A percentile compares a stretch with the other conserved stretches of the same genome.
These are phyloP conservation scores for Acanthiza pusilla DNA, from an alignment of 2,797 vertebrate species.

Conservation along the genomic window DNA sequence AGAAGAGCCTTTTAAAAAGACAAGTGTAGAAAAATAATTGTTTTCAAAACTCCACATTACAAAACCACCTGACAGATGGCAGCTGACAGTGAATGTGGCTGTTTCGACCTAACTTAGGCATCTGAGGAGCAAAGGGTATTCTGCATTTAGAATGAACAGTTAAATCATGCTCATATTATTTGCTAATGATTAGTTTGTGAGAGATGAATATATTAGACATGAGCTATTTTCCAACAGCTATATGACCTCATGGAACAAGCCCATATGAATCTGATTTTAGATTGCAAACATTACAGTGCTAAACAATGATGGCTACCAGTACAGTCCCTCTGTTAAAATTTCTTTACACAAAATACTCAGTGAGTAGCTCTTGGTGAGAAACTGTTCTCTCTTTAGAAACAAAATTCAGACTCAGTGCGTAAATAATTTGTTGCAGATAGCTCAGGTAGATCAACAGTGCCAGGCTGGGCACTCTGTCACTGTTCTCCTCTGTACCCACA, in stretches of 20 bases:
- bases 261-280: neutral
- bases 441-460: neutral
- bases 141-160: neutral
- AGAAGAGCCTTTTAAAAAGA: neutral
- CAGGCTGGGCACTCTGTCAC: neutral
- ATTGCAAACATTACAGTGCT: neutral
- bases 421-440: conserved; percentile 8
- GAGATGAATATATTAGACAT: neutral
- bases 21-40: neutral
- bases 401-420: neutral
- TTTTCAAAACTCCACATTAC: neutral
- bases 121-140: neutral
- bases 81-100: neutral
- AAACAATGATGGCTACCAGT: neutral
- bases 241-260: neutral
- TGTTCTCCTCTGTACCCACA: neutral
- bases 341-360: neutral
- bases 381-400: neutral
- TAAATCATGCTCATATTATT: neutral
- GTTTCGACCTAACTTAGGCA: neutral
- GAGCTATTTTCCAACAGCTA: neutral
- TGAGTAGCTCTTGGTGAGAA: neutral
- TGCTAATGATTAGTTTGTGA: neutral
- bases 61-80: neutral
- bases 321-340: neutral